Base-by-base conservation (phyloP, 1,140 invertebrate genomes). In the Propsilocerus akamusi region DNA sequence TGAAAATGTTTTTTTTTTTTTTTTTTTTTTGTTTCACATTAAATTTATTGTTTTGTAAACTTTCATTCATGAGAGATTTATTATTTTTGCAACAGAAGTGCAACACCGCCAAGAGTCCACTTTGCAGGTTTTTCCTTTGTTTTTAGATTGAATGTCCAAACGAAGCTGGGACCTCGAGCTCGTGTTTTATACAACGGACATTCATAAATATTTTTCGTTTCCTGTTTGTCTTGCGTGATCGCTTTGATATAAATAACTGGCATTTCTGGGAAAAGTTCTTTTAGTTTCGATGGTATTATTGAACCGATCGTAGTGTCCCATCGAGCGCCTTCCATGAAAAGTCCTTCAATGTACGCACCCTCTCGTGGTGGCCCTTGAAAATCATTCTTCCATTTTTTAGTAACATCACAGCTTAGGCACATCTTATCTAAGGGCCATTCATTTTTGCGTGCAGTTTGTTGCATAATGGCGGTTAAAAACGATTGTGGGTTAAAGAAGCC, bases 401-500 rank as follows among this genome's bases (percentile, higher is more conserved):
- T 94, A 10, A 96, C 91, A 58, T 97, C 92, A 62, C 88, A 92
- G 62, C 90, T 81, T 41, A 97, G 69, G 61, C 86, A 91, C 90
- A 96, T 95, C 63, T 91, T 88, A 66, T 96, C 92, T 30, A 96
- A 70, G 0, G 93, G 91, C 81, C 90, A 90, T 68, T 96, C 91
- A 66, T 94, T 93, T 68, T 89, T 93, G 28, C 91, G 72, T 2
- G 91, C 91, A 46, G 90, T 94, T 65, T 86, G 87, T 67, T 97
- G 93, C 91, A 96, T 97, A 59, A 96, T 93, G 25, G 93, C 92
- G 0, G 92, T 97, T 7, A 97, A 70, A 65, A 97, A 93, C 11
- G 90, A 94, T 66, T 97, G 92, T 0, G 93, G 93, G 69, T 96
- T 97, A 68, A 97, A 97, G 63, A 97, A 92, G 17, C 91, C 92